Base-by-base conservation (phyloP, 2,113 vertebrate genomes). In the Bujurquina vittata region DNA sequence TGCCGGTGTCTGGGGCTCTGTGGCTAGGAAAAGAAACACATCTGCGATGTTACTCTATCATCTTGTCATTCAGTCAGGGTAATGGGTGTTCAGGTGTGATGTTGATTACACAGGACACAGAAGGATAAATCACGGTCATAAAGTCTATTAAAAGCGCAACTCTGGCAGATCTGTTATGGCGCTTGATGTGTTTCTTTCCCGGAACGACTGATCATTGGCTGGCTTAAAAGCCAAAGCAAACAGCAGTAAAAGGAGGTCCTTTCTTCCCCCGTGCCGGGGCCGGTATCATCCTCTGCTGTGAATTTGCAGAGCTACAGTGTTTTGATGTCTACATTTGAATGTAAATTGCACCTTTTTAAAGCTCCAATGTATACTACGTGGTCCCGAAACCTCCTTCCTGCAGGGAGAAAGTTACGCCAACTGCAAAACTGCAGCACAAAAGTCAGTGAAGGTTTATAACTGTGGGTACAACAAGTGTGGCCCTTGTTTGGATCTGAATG, bases 211-310 rank as follows among this genome's bases (percentile, higher is more conserved):
- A 43, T 40, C 14, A 54, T 52, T 20, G 1, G 7, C 18, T 5
- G 78, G 18, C 43, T 74, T 67, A 23, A 86, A 87, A 85, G 81
- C 61, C 80, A 82, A 75, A 79, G 73, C 62, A 88, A 90, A 90
- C 63, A 79, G 78, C 81, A 84, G 76, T 89, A 89, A 89, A 87
- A 18, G 14, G 29, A 67, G 58, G 75, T 69, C 20, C 49, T 67
- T 80, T 80, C 67, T 7, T 75, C n/a, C 46, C 26, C 17, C 6
- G 4, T 37, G 77, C 14, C 8, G 75, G 56, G 29, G 12, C 33
- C 9, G 2, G 22, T 11, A 3, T 59, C 49, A 11, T 43, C 6
- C 29, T 65, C 22, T 4, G 8, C 52, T 12, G 7, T 52, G 69
- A 22, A 12, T 69, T 35, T 31, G 17, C 56, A 40, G 58, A 35